Evolutionary conservation across 2,113 vertebrate genomes (phyloP).

Genomic region (Labrus mixtus): DNA sequence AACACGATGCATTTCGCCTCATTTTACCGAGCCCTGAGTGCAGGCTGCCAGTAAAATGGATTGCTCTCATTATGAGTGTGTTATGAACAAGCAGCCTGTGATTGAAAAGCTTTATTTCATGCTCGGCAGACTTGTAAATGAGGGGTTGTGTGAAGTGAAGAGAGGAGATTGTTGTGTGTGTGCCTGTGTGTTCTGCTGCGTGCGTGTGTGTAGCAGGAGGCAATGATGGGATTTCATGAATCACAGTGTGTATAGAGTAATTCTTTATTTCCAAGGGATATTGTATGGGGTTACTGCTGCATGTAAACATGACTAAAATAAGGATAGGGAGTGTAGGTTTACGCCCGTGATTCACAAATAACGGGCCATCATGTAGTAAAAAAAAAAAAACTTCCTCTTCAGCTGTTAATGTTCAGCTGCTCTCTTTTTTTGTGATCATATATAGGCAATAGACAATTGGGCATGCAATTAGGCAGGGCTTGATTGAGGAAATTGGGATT

Average conservation of each 20-base stretch:
- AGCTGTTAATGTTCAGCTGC: slow-evolving; percentile 11
- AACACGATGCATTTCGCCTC: slow-evolving; percentile 32
- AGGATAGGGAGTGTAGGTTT: slow-evolving; percentile 2
- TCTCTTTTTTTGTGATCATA: no score
- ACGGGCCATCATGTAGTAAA: background rate
- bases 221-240: slow-evolving; percentile 58
- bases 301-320: slow-evolving; percentile 35
- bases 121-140: slow-evolving; percentile 74
- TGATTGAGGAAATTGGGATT: no score
- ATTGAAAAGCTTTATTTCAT: slow-evolving; percentile 79
- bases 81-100: slow-evolving; percentile 70
- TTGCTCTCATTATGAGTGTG: slow-evolving; percentile 65
- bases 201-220: slow-evolving; percentile 29
- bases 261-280: slow-evolving; percentile 29
- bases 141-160: slow-evolving; percentile 52
- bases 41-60: slow-evolving; percentile 63
- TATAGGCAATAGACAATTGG: no score
- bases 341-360: no score
- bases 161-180: slow-evolving; percentile 40
- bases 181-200: slow-evolving; percentile 20
- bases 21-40: slow-evolving; percentile 40
- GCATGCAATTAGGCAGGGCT: no score
- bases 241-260: slow-evolving; percentile 38
- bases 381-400: slow-evolving; percentile 12
- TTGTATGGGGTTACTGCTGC: slow-evolving; percentile 19